These are phyloP conservation scores for Schlechtendalia chinensis DNA, from an alignment of 1,140 invertebrate species.

Conservation along the genomic window DNA sequence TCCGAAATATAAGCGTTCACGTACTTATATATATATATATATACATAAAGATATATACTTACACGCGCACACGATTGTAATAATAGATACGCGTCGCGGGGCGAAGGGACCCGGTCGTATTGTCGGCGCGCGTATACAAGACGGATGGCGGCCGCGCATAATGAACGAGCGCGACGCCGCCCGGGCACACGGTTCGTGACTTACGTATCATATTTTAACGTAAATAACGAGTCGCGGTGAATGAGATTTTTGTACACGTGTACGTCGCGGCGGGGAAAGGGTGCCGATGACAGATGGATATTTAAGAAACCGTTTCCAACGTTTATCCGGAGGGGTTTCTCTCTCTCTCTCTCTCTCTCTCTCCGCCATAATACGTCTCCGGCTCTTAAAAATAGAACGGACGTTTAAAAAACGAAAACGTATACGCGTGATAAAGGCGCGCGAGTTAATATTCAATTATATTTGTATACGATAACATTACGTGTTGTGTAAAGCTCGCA, in stretches of 20 bases:
- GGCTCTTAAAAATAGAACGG: conserved; percentile 26
- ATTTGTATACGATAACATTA: no score
- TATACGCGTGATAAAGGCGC: neutral
- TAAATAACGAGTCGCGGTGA: conserved; percentile 45
- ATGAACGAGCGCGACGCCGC: conserved; percentile 37
- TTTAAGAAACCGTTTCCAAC: conserved; percentile 43
- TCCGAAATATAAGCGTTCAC: no score
- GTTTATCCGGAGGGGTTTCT: conserved; percentile 3
- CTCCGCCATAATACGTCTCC: neutral
- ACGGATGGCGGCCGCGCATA: conserved; percentile 43
- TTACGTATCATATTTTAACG: conserved; percentile 48
- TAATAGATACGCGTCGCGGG: neutral
- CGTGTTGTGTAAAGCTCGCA: no score
- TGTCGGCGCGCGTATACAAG: conserved; percentile 1
- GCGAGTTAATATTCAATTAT: neutral
- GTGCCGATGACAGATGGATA: conserved; percentile 46
- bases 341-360: neutral
- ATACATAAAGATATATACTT: no score
- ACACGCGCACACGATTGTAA: no score
- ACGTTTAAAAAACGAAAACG: conserved; percentile 8
- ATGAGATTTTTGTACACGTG: conserved; percentile 49
- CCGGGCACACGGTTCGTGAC: conserved; percentile 48
- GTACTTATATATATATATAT: no score
- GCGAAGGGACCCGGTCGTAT: conserved; percentile 10
- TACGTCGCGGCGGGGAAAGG: conserved; percentile 18